These are phyloP conservation scores for Euzophera pinguis DNA, from an alignment of 2,888 invertebrate species.

Conservation along the genomic window DNA sequence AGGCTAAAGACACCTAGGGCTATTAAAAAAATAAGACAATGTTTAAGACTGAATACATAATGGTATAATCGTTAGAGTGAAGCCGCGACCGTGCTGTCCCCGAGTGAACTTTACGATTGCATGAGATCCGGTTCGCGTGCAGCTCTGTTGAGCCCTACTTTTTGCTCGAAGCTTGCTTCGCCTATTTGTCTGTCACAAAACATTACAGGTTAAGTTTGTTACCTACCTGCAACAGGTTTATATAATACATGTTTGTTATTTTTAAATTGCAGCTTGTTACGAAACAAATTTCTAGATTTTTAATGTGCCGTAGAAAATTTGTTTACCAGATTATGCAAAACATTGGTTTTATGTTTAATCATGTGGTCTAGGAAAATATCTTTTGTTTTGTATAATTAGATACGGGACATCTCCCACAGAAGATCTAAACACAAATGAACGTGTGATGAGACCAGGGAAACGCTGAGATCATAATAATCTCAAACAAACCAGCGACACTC, in stretches of 20 bases:
- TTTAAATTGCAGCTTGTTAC: constrained; percentile 10
- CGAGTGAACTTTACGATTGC: constrained; percentile 39
- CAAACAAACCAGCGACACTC: constrained; percentile 43
- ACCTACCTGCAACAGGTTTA: constrained; percentile 37
- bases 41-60: constrained; percentile 24
- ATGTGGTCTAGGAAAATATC: too few relatives aligned
- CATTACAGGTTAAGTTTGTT: constrained; percentile 17
- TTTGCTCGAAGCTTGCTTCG: constrained; percentile 15
- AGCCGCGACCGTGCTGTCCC: constrained; percentile 29
- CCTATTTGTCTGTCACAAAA: constrained; percentile 24
- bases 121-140: constrained; percentile 32
- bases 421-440: too few relatives aligned
- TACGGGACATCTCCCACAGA: too few relatives aligned
- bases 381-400: too few relatives aligned
- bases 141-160: constrained; percentile 19
- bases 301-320: too few relatives aligned
- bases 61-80: constrained; percentile 28
- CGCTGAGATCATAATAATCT: neutral
- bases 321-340: too few relatives aligned
- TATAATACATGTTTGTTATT: neutral
- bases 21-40: too few relatives aligned
- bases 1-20: too few relatives aligned
- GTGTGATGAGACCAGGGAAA: too few relatives aligned
- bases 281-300: neutral
- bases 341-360: too few relatives aligned